Conservation (phyloP, 2,888 invertebrate genomes). For the Molanna angustata region DNA sequence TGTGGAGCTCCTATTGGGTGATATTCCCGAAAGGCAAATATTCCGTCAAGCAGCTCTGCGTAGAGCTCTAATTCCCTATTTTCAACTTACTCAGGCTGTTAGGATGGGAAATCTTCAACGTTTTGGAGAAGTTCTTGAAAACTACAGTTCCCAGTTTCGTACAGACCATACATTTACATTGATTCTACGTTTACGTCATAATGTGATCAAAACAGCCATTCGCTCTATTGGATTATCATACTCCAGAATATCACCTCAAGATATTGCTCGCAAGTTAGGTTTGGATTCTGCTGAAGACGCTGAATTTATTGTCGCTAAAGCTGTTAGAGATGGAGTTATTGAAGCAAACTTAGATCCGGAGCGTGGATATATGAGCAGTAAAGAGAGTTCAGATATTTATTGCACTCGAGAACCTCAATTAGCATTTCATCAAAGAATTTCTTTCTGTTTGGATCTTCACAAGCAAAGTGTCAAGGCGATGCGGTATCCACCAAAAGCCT, state of each 20-base stretch:
- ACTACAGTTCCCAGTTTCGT: constrained; percentile 89
- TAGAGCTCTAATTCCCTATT: constrained; percentile 89
- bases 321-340: constrained; percentile 97
- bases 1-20: constrained; percentile 91
- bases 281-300: constrained; percentile 97
- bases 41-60: constrained; percentile 90
- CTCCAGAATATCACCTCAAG: constrained; percentile 91
- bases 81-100: constrained; percentile 96
- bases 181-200: constrained; percentile 93
- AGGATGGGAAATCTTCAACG: constrained; percentile 91
- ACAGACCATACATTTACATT: constrained; percentile 94
- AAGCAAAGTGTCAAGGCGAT: constrained; percentile 99
- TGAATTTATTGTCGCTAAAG: constrained; percentile 98
- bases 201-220: constrained; percentile 98
- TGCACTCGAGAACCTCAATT: constrained; percentile 94
- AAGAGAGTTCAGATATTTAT: constrained; percentile 95
- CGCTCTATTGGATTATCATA: constrained; percentile 95
- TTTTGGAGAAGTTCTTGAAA: constrained; percentile 90
- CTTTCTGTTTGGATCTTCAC: constrained; percentile 95
- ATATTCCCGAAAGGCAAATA: constrained; percentile 94
- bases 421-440: constrained; percentile 95
- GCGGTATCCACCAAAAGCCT: constrained; percentile 98
- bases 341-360: constrained; percentile 96
- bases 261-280: constrained; percentile 91
- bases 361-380: constrained; percentile 94